Percentiles rank a stretch among this genome's conserved stretches.
Conservation (phyloP, 2,113 vertebrate genomes). For the Ibidorhyncha struthersii region DNA sequence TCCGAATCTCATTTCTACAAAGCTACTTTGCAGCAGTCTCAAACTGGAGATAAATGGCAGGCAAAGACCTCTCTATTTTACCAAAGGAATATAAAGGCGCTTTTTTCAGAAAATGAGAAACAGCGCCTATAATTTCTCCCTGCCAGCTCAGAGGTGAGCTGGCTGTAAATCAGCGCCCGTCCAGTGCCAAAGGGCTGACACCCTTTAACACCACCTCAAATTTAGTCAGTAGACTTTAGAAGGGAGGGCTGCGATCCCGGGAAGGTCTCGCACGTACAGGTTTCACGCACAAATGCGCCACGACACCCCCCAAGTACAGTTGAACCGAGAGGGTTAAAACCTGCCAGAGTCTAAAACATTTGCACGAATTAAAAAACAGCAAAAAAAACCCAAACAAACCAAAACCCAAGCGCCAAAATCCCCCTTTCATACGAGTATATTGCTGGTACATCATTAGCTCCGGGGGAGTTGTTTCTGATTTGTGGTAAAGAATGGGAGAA, state of each 20-base stretch:
- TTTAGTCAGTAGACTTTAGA: not conserved
- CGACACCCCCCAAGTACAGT: fast-evolving
- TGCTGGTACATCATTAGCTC: not conserved
- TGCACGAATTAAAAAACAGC: not conserved
- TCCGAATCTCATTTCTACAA: not conserved
- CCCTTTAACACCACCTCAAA: fast-evolving
- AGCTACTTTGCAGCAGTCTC: not conserved
- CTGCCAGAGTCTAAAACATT: not conserved
- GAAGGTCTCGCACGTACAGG: fast-evolving
- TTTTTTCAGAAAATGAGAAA: not conserved
- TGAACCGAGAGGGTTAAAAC: not conserved
- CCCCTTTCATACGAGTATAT: not conserved
- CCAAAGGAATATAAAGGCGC: not conserved
- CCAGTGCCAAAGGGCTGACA: not conserved
- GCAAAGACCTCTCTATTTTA: not conserved
- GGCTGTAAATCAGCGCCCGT: not conserved
- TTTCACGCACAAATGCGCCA: no score
- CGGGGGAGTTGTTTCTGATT: not conserved
- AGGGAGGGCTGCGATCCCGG: not conserved
- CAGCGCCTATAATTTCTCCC: not conserved
- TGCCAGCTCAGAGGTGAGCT: not conserved
- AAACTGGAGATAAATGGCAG: not conserved
- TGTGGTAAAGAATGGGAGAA: not conserved
- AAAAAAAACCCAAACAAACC: not conserved
- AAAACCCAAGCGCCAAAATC: not conserved